Conservation (phyloP, 2,888 invertebrate genomes). For the Lypha dubia region DNA sequence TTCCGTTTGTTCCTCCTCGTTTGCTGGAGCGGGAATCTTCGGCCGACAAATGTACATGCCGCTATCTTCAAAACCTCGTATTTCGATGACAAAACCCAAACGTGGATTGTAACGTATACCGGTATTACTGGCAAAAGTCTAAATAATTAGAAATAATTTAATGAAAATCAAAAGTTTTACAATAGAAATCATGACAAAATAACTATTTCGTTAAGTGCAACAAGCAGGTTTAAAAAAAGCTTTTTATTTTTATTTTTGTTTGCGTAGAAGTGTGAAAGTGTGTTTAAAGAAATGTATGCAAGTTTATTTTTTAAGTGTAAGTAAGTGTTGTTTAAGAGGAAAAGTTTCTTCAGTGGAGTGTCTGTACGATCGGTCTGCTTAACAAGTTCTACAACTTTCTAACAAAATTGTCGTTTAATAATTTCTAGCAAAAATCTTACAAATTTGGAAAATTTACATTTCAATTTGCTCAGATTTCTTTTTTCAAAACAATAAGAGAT, state of each 20-base stretch:
- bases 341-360: neutral
- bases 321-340: neutral
- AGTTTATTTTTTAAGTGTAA: neutral
- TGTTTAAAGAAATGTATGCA: neutral
- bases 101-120: slow-evolving; percentile 80
- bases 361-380: neutral
- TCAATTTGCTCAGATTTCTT: no score
- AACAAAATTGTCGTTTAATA: no score
- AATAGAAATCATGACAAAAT: slow-evolving; percentile 3
- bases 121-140: slow-evolving; percentile 79
- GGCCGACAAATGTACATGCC: slow-evolving; percentile 81
- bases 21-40: slow-evolving; percentile 76
- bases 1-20: slow-evolving; percentile 78
- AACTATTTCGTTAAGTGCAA: slow-evolving; percentile 41
- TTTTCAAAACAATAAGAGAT: no score
- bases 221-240: slow-evolving; percentile 24
- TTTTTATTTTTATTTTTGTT: slow-evolving; percentile 2
- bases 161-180: slow-evolving; percentile 22
- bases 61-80: slow-evolving; percentile 79
- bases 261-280: slow-evolving; percentile 8
- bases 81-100: slow-evolving; percentile 81
- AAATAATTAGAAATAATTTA: slow-evolving; percentile 62
- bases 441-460: no score
- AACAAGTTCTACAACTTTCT: no score
- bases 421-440: no score